Base-by-base conservation (phyloP, 1,140 invertebrate species). In the Panulirus ornatus region DNA sequence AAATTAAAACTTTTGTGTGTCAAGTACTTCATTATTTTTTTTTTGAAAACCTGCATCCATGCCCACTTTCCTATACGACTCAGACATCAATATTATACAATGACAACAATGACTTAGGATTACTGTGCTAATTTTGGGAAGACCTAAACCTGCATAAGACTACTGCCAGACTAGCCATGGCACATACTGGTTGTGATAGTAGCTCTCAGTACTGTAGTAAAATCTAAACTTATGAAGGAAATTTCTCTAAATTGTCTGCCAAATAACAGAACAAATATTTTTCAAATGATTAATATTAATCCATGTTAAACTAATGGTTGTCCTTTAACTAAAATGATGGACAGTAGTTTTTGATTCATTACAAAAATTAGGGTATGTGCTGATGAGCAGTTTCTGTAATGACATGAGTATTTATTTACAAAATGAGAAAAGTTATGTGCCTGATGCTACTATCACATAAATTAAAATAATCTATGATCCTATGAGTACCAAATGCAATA, bases 61-160 rank as follows among this genome's bases (percentile, higher is more conserved):
- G 11, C 19, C 9, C 19, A 58, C 54, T 22, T 22, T 14, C 19
- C 11, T 58, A 58, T 19, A 58, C 54, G 22, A 58, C 54, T 58
- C 54, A 3, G 19, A 58, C 54, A 58, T 58, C 11, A 11, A 58
- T 19, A 19, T 58, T 19, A 58, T 22, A 58, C 54, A 58, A 58
- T 58, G 54, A 58, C 54, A 58, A 47, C 58, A 44, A 14, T 58
- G 54, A 89, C 87, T 89, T 89, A 82, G 83, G 27, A 75, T 89
- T 89, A 89, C 36, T 89, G 78, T 73, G 87, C 76, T 89, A 89
- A 89, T 89, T 73, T 83, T n/a, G 79, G 87, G 87, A 89, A 89
- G 87, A 89, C 87, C 87, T 73, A 89, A 85, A 82, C 63, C 87
- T 89, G 87, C 87, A 75, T 83, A 89, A 83, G 63, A 89, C 87